phyloP scores from a whole-genome alignment of 2,113 vertebrate genomes.

The Climacteris rufus region DNA sequence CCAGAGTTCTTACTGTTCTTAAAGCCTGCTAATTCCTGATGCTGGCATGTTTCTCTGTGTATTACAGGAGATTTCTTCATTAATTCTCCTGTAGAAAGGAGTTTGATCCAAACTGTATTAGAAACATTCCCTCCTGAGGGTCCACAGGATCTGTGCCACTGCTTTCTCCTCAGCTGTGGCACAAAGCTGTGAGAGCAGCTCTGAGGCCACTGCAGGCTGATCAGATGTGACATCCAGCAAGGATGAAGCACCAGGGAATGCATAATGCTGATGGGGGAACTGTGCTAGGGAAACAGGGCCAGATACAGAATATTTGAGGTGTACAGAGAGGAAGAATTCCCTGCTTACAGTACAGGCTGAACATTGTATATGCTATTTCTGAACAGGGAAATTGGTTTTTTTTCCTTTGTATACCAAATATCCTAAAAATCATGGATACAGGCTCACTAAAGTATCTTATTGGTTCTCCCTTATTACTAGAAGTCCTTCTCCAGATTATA shows the following conservation, averaged over 20 bases:
- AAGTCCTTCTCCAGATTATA: not conserved
- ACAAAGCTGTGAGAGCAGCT: not conserved
- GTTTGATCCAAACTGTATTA: not conserved
- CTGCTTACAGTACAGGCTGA: not conserved
- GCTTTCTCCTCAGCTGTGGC: not conserved
- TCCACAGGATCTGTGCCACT: not conserved
- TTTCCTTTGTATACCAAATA: not conserved
- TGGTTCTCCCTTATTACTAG: not conserved
- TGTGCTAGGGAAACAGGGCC: not conserved
- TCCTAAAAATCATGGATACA: not conserved
- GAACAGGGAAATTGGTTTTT: rapidly evolving
- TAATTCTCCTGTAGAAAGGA: not conserved
- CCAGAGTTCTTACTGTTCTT: not conserved
- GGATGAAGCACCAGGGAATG: not conserved
- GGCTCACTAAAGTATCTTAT: not conserved
- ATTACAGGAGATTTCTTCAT: not conserved
- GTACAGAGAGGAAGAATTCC: not conserved
- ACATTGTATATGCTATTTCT: not conserved
- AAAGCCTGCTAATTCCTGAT: not conserved
- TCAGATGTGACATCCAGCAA: not conserved
- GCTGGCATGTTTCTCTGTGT: not conserved
- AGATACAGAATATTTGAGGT: not conserved
- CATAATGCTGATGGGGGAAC: not conserved
- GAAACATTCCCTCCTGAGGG: not conserved
- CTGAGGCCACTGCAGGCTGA: not conserved